Percentiles rank a stretch among this genome's conserved stretches.
Conservation (phyloP, 2,113 vertebrate species). For the Labrus mixtus region DNA sequence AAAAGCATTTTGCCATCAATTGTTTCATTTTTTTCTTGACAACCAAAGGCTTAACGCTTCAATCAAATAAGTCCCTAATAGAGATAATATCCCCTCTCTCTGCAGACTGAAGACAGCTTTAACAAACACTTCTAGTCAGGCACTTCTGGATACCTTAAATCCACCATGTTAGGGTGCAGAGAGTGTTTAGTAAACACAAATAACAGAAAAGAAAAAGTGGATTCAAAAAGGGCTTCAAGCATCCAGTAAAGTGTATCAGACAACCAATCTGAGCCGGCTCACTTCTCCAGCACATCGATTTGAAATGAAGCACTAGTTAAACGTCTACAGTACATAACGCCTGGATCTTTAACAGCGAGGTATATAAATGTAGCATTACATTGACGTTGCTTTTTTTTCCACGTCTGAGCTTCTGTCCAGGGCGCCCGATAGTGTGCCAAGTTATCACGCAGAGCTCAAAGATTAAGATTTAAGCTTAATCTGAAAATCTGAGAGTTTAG, state of each 20-base stretch:
- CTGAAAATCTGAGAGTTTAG: conserved; percentile 26
- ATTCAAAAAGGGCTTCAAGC: too few species aligned
- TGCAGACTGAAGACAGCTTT: not conserved
- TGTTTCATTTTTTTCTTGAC: conserved; percentile 37
- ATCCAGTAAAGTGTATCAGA: too few species aligned
- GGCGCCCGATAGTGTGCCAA: not conserved
- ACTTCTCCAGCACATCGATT: too few species aligned
- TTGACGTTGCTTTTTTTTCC: not conserved
- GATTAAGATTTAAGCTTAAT: conserved; percentile 30
- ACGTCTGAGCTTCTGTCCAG: not conserved
- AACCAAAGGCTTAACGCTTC: not conserved
- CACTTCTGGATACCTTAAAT: not conserved
- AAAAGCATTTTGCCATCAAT: conserved; percentile 34
- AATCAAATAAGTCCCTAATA: not conserved
- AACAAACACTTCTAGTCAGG: not conserved
- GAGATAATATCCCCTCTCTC: not conserved
- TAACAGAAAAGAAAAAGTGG: too few species aligned
- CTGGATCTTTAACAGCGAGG: not conserved
- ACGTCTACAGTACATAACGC: not conserved
- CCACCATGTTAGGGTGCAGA: not conserved
- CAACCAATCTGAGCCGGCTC: too few species aligned
- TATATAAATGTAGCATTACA: not conserved
- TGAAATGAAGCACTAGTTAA: too few species aligned
- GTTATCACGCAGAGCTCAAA: conserved; percentile 8
- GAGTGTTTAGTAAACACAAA: too few species aligned